phyloP scores from a whole-genome alignment of 2,888 invertebrate species.

The Coleophora deauratella region DNA sequence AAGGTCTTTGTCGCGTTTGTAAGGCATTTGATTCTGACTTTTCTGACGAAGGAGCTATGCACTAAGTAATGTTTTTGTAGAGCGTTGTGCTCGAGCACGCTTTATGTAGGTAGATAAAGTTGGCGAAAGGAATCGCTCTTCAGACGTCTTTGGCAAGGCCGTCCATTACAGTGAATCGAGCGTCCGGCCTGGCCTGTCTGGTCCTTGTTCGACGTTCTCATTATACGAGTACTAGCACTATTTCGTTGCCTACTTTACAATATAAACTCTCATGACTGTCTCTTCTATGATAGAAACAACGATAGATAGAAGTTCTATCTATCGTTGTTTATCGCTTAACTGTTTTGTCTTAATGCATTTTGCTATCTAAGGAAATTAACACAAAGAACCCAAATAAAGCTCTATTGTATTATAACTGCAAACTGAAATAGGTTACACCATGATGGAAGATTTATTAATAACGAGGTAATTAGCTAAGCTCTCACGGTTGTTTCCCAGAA shows the following conservation, averaged over 20 bases:
- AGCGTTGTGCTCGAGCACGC: too few species aligned
- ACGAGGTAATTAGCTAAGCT: constrained; percentile 38
- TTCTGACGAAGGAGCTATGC: not conserved
- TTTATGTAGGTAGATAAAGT: constrained; percentile 7
- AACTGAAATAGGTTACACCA: not conserved
- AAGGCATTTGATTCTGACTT: not conserved
- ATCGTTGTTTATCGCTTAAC: too few species aligned
- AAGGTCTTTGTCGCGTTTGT: not conserved
- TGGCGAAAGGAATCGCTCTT: constrained; percentile 49
- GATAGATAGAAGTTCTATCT: not conserved
- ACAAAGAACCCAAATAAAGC: too few species aligned
- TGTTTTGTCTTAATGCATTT: too few species aligned
- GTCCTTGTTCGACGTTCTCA: constrained; percentile 7
- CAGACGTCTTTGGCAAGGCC: constrained; percentile 51
- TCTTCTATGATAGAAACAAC: not conserved
- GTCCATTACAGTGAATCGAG: constrained; percentile 32
- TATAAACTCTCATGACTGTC: constrained; percentile 4
- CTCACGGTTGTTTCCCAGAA: constrained; percentile 47
- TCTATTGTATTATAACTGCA: not conserved
- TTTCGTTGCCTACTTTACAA: constrained; percentile 2
- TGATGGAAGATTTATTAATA: constrained; percentile 9
- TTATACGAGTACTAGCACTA: constrained; percentile 2
- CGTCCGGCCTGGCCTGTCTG: constrained; percentile 26
- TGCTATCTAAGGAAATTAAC: too few species aligned
- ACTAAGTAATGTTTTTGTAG: too few species aligned